Base-by-base conservation (phyloP, 2,888 invertebrate species). In the Dastarcus helophoroides region DNA sequence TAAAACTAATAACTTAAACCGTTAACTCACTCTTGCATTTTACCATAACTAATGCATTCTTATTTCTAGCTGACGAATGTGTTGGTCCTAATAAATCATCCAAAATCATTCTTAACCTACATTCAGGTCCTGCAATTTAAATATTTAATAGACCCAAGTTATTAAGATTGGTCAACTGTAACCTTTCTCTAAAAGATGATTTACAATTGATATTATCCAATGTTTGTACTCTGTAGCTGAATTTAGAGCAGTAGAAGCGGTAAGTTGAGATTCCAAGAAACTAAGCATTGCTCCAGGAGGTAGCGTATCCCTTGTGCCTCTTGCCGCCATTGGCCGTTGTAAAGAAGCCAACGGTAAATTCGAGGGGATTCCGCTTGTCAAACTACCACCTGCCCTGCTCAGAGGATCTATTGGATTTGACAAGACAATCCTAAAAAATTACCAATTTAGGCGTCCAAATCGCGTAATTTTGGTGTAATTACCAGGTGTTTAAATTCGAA, bases 21-120 rank as follows among this genome's bases (percentile, higher is more conserved):
- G 13, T 13, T 5, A 12, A 5, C 14, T 13, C 10, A 12, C 10
- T 13, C 7, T 12, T 12, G 10, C 6, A 12, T 5, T 26, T 64
- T 56, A 80, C 81, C 67, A 81, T 58, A 46, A 80, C 44, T 10
- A 36, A 35, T 32, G 56, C 51, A 11, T 41, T 63, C 19, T 67
- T 63, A 39, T 73, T 68, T 72, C 74, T 75, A 31, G 63, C 63
- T 44, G 69, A 68, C 22, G 71, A 70, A 51, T 80, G 79, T 41
- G 73, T 72, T 11, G 85, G 83, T 1, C 85, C 85, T 44, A 89
- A 62, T 49, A 89, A 67, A 50, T 84, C 80, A 56, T 84, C 81
- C 46, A 86, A 67, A 44, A 88, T 71, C 31, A 72, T 62, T 33
- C 86, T 65, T 31, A 89, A 57, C 46, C 81, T 73, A 32, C 71